Base-by-base conservation (phyloP, 2,888 invertebrate genomes). In the Rhabditophanes sp. region DNA sequence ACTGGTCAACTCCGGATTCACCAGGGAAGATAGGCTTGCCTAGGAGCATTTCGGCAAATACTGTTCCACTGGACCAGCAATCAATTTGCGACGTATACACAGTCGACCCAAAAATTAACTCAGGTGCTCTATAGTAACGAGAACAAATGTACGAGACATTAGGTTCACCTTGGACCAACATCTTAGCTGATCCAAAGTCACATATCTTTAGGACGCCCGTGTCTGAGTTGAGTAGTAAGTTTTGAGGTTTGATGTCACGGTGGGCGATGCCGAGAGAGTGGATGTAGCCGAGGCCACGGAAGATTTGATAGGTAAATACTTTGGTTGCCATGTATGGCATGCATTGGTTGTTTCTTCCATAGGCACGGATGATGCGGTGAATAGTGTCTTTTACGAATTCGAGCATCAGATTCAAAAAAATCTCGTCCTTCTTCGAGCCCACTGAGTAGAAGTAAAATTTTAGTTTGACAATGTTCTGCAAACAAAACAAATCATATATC, bases 401-500 rank as follows among this genome's bases (percentile, higher is more conserved):
- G 77, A 96, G 79, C 74, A 96, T 90, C 77, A 96, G 76, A 75
- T 96, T 96, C 75, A 96, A 80, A 78, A 87, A 96, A 74, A 96
- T 85, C 76, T 96, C 96, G 75, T 93, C 93, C 75, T 90, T 93
- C 88, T 93, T 93, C 75, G 96, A 93, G 71, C 93, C 93, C 72
- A 85, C 85, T 69, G 93, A 93, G 76, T 96, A 96, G 77, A 96
- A 96, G 80, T 88, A 96, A 77, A 87, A 99, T 77, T 88, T 88
- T 74, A 99, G 79, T 76, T 88, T 87, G 69, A 99, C 93, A 76
- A 99, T 93, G 76, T 99, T 99, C 79, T 88, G 88, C n/a, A n/a
- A n/a, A n/a, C n/a, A n/a, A n/a, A n/a, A n/a, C n/a, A n/a, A n/a
- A n/a, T n/a, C n/a, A n/a, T n/a, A n/a, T n/a, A n/a, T n/a, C n/a